These are phyloP conservation scores for Platycercus adscitus DNA, from an alignment of 2,113 vertebrate species.

Conservation along the genomic window DNA sequence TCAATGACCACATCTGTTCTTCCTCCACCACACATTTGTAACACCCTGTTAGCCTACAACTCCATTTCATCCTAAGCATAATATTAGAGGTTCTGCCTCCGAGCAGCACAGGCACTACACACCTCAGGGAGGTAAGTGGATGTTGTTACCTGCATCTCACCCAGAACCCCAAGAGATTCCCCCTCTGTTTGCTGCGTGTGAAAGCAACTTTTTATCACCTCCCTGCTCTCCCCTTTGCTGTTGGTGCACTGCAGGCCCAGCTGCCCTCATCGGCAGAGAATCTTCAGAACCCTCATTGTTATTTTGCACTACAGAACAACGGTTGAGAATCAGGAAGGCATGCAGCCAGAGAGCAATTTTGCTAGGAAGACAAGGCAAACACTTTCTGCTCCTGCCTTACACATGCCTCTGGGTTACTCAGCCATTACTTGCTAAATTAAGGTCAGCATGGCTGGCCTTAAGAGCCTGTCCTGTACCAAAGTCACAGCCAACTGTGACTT, in stretches of 20 bases:
- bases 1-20: neutral
- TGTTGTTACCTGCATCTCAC: neutral
- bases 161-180: neutral
- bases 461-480: neutral
- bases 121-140: neutral
- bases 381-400: neutral
- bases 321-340: neutral
- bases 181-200: neutral
- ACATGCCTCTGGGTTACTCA: neutral
- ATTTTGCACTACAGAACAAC: neutral
- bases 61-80: neutral
- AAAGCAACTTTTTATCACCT: neutral
- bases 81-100: neutral
- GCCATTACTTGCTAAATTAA: conserved; percentile 13
- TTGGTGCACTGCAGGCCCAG: neutral
- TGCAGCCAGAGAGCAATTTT: neutral
- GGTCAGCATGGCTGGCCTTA: neutral
- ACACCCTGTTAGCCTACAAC: neutral
- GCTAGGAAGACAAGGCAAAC: neutral
- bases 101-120: neutral
- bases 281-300: neutral
- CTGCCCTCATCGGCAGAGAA: neutral
- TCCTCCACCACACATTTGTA: accelerated
- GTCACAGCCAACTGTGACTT: neutral
- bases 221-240: neutral